Conservation (phyloP, 2,888 invertebrate genomes). For the Microplitis deprimator region DNA sequence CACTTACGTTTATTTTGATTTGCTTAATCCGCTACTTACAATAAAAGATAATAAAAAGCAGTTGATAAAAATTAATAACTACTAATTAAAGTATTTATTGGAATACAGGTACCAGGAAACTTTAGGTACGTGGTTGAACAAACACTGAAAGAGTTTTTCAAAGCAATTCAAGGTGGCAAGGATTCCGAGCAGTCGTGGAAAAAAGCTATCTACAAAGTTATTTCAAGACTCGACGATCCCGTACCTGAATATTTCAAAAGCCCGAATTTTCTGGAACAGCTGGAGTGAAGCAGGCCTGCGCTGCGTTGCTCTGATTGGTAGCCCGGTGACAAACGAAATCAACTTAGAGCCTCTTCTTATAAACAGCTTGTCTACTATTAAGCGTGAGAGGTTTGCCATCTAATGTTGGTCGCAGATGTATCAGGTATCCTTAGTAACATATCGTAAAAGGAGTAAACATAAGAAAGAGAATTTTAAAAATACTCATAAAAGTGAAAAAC, state of each 20-base stretch:
- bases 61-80: not conserved
- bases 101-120: constrained; percentile 91
- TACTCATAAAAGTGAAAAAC: not conserved
- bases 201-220: constrained; percentile 99
- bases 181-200: constrained; percentile 99
- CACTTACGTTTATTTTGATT: not conserved
- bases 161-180: constrained; percentile 96
- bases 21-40: not conserved
- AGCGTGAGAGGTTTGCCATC: constrained; percentile 40
- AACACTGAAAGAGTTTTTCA: constrained; percentile 98
- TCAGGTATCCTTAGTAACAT: constrained; percentile 70
- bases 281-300: constrained; percentile 80
- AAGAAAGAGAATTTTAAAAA: constrained; percentile 17
- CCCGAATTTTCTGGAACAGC: constrained; percentile 98
- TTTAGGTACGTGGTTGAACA: constrained; percentile 98
- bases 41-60: not conserved
- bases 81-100: constrained; percentile 8
- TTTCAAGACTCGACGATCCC: constrained; percentile 98
- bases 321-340: constrained; percentile 47
- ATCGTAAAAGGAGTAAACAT: constrained; percentile 53
- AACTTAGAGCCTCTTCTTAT: constrained; percentile 41
- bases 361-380: constrained; percentile 24
- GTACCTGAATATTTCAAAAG: constrained; percentile 99
- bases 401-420: constrained; percentile 58
- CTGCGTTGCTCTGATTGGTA: constrained; percentile 55